Evolutionary conservation across 2,797 vertebrate species (phyloP).

Genomic region (Macroramphosus scolopax): DNA sequence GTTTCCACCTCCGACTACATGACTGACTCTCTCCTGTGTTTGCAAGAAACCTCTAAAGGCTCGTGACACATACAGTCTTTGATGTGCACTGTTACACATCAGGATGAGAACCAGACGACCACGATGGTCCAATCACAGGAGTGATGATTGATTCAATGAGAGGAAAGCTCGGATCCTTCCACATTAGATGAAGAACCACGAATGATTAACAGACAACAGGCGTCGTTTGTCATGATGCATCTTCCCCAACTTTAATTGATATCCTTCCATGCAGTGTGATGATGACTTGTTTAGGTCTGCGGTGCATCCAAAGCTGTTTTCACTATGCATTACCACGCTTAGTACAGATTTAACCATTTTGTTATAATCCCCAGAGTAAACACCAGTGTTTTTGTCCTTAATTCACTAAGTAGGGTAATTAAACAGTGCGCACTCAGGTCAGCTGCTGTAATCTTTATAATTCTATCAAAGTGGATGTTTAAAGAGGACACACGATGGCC

Average conservation of each 20-base stretch:
- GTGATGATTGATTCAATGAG: conserved; percentile 24
- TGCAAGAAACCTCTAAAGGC: too few species aligned
- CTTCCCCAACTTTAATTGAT: background rate
- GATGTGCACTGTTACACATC: too few species aligned
- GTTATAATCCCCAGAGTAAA: conserved; percentile 51
- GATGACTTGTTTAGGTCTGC: conserved; percentile 11
- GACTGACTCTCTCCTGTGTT: conserved; percentile 40
- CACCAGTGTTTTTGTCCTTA: conserved; percentile 42
- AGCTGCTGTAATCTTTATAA: conserved; percentile 55
- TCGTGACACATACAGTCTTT: too few species aligned
- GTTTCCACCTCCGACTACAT: conserved; percentile 36
- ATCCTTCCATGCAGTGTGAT: background rate
- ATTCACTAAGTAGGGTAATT: conserved; percentile 64
- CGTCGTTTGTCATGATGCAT: conserved; percentile 18
- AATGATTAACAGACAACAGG: conserved; percentile 21
- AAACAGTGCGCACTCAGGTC: conserved; percentile 41
- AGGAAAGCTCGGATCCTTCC: conserved; percentile 32
- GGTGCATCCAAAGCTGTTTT: conserved; percentile 19
- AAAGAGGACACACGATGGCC: conserved; percentile 43
- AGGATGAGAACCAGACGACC: conserved; percentile 44
- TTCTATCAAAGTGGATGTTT: conserved; percentile 59
- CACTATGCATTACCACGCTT: conserved; percentile 8
- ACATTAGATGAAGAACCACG: conserved; percentile 33
- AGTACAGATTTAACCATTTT: conserved; percentile 27
- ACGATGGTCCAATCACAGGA: too few species aligned